Percentiles rank a stretch among this genome's conserved stretches.
phyloP scores from a whole-genome alignment of 2,888 invertebrate genomes.

The Dinocampus coccinellae region DNA sequence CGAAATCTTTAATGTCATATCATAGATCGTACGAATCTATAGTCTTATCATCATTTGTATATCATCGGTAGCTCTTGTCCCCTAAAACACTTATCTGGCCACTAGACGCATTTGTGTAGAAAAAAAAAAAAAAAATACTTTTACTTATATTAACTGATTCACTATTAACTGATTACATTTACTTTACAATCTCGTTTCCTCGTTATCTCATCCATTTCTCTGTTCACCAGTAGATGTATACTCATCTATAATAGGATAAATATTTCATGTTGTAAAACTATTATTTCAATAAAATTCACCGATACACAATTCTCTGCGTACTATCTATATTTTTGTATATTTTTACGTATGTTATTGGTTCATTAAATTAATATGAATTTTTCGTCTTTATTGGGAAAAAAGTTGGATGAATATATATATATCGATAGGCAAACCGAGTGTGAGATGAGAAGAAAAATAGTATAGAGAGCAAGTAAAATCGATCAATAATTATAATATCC shows the following conservation, averaged over 20 bases:
- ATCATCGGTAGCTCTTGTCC: background rate
- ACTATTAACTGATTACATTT: slow-evolving; percentile 64
- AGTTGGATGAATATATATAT: background rate
- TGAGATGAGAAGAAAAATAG: background rate
- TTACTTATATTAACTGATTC: slow-evolving; percentile 56
- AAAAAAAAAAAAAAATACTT: too few species aligned
- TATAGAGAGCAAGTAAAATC: background rate
- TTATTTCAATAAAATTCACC: too few species aligned
- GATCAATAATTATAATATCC: slow-evolving; percentile 13
- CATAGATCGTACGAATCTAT: background rate
- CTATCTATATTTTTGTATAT: too few species aligned
- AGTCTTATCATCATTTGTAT: background rate
- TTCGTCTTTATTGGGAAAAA: too few species aligned
- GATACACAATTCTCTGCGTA: too few species aligned
- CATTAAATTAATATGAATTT: too few species aligned
- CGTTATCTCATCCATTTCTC: slow-evolving; percentile 4
- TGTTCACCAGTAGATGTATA: background rate
- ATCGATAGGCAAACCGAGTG: background rate
- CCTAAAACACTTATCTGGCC: background rate
- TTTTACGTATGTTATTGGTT: too few species aligned
- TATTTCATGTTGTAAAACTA: too few species aligned
- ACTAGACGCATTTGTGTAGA: background rate
- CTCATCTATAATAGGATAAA: too few species aligned
- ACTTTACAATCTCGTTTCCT: slow-evolving; percentile 50
- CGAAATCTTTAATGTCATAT: background rate